Evolutionary conservation across 2,113 vertebrate genomes (phyloP).

Genomic region (Microcebus ravelobensis): DNA sequence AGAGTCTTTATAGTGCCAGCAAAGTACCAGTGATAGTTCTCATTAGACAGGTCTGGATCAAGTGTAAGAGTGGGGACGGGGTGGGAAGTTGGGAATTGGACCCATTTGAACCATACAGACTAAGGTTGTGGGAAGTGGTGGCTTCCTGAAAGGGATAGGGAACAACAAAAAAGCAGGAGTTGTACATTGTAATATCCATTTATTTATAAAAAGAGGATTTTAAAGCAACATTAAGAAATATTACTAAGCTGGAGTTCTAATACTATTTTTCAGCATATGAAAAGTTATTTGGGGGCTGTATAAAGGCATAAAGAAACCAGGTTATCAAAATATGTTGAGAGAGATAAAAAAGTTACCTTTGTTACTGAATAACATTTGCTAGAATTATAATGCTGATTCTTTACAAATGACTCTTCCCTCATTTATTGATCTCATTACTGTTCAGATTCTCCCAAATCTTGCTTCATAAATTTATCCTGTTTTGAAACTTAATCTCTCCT

Average conservation of each 20-base stretch:
- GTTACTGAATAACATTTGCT: not conserved
- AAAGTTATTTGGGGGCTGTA: not conserved
- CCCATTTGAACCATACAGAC: not conserved
- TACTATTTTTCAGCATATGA: not conserved
- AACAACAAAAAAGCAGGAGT: not conserved
- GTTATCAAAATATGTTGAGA: not conserved
- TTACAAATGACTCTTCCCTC: not conserved
- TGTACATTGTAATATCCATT: not conserved
- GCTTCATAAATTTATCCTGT: not conserved
- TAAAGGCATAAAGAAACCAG: constrained; percentile 6
- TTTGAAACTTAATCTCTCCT: not conserved
- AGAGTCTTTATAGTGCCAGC: not conserved
- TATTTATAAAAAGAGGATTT: not conserved
- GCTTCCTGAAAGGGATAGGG: not conserved
- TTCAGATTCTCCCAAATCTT: not conserved
- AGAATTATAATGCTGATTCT: constrained; percentile 8
- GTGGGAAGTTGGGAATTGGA: not conserved
- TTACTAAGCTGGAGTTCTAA: not conserved
- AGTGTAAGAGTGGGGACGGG: too few relatives aligned
- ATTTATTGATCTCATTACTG: not conserved
- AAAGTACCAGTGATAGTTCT: not conserved
- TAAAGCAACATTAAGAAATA: not conserved
- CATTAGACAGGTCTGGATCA: not conserved
- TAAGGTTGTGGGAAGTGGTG: not conserved
- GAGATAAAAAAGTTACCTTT: not conserved